Evolutionary conservation across 2,888 invertebrate genomes (phyloP), one percentile per base, ranked within the genome.

Genomic region (Helleia helle): DNA sequence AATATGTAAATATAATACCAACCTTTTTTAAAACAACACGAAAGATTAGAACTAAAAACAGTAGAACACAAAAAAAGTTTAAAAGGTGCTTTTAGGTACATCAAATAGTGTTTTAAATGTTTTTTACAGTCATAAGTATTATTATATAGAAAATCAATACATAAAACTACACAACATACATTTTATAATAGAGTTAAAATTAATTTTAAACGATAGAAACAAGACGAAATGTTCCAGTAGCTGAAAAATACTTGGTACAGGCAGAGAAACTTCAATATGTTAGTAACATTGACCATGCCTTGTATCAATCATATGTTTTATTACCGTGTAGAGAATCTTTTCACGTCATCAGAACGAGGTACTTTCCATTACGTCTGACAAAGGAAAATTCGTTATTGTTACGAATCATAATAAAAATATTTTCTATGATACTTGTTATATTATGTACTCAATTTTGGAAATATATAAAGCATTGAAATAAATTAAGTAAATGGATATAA

Each of bases 351-450:
- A 74, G 55, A 71, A 58, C 55, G 66, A 49, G 51, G 71, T 62
- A 53, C 63, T 63, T 65, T 64, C 69, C 60, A 55, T 65, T 54
- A 58, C 62, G 60, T 70, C 77, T 77, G 65, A 66, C 52, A 62
- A 66, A 65, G 37, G 17, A 26, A 37, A 38, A 42, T 38, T 29
- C 15, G 11, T 41, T 12, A 17, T 25, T 43, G 39, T 47, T 28
- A 37, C 44, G 37, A 40, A 46, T n/a, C n/a, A n/a, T 39, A 37
- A 6, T 18, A 38, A 25, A 13, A 15, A 38, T 38, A 28, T 28
- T 25, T n/a, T 22, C 11, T 34, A 34, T 34, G 34, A 34, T 34
- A 34, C 22, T 34, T 18, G 11, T 17, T 22, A 18, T 17, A 34
- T 34, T 34, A 34, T 18, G 18, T 18, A 18, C 18, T 22, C 18